These are phyloP conservation scores for Riparia riparia DNA, from an alignment of 2,113 vertebrate genomes.

Conservation along the genomic window DNA sequence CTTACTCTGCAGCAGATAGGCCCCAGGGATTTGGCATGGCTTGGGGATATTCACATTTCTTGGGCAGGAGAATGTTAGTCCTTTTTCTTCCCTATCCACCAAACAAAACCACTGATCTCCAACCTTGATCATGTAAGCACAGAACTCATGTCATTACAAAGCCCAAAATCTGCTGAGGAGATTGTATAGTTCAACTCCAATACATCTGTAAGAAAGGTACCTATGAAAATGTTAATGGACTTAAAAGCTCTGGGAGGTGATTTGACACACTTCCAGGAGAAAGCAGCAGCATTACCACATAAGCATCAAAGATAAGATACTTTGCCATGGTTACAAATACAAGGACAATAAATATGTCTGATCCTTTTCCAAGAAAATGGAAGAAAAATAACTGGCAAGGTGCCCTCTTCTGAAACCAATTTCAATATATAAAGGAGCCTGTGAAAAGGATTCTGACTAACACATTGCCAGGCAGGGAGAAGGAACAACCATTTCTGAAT, in stretches of 20 bases:
- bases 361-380: constrained; percentile 18
- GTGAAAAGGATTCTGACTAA: not conserved
- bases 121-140: not conserved
- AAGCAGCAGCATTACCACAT: not conserved
- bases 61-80: not conserved
- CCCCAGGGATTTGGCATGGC: not conserved
- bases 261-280: constrained; percentile 56
- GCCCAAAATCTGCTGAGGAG: not conserved
- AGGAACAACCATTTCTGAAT: not conserved
- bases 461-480: not conserved
- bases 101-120: not conserved
- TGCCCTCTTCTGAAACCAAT: constrained; percentile 15
- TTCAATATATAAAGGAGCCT: not conserved
- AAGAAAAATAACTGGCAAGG: constrained; percentile 25
- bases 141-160: not conserved
- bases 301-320: constrained; percentile 24
- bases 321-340: constrained; percentile 49
- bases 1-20: not conserved
- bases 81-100: not conserved
- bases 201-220: not conserved
- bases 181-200: not conserved
- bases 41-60: not conserved
- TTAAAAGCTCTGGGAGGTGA: constrained; percentile 2
- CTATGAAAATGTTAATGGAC: constrained; percentile 51
- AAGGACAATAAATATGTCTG: constrained; percentile 25